Conservation (phyloP, 1,140 invertebrate species). For the Nasonia vitripennis region DNA sequence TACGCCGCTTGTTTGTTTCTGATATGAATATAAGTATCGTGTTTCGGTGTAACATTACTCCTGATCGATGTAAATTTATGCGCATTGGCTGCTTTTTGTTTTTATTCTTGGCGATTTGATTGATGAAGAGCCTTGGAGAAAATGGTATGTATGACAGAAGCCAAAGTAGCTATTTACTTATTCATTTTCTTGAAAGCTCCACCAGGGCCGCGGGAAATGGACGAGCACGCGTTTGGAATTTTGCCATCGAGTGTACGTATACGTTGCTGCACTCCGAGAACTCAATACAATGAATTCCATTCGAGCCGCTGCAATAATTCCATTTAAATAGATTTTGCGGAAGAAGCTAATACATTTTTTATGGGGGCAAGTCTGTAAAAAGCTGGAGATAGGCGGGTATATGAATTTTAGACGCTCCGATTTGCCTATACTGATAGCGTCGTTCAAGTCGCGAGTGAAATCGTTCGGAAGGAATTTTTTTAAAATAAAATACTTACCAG, state of each 20-base stretch:
- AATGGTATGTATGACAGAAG: not conserved
- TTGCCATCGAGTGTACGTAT: slow-evolving; percentile 26
- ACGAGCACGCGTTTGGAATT: slow-evolving; percentile 29
- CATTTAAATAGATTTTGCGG: slow-evolving; percentile 34
- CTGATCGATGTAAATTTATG: too few species aligned
- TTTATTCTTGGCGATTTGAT: not conserved
- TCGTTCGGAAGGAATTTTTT: not conserved
- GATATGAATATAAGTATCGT: not conserved
- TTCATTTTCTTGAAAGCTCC: slow-evolving; percentile 13
- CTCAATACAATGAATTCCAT: slow-evolving; percentile 42
- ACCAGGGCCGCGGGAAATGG: not conserved
- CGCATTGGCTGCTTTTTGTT: too few species aligned
- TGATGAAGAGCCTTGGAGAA: too few species aligned
- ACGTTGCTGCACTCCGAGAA: not conserved
- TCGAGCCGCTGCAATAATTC: slow-evolving; percentile 5
- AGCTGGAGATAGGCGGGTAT: not conserved
- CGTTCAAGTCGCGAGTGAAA: not conserved
- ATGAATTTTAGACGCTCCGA: not conserved
- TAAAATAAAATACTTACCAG: slow-evolving; percentile 77
- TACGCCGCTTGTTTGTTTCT: not conserved
- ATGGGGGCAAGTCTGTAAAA: not conserved
- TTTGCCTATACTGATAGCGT: not conserved
- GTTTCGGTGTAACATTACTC: not conserved
- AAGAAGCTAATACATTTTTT: not conserved
- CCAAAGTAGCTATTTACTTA: slow-evolving; percentile 14